Evolutionary conservation across 2,113 vertebrate genomes (phyloP), one percentile per base, ranked within the genome.

Genomic region (Gadus chalcogrammus): DNA sequence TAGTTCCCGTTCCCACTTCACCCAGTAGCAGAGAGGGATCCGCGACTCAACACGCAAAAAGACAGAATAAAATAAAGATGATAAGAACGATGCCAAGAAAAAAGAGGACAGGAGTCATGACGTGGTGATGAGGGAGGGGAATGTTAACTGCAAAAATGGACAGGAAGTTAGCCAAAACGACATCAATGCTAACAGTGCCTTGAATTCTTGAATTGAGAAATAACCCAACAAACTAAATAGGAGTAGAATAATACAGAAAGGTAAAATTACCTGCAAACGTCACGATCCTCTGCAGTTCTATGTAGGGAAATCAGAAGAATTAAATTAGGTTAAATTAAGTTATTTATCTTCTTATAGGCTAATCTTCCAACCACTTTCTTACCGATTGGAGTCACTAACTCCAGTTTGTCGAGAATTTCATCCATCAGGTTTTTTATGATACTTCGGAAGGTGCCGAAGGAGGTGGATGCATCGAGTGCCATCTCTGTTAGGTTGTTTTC

Each of bases 221-320:
- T 13, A 48, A 48, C 42, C 12, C 42, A 48, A 48, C 8, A 9
- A 42, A 42, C 42, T 12, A 12, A 7, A 13, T 62, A 3, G 13
- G 64, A 17, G 0, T 62, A 52, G 13, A 20, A 11, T 20, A 20
- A 13, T 28, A 15, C 3, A 22, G 35, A 0, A 2, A 69, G 56
- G 31, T 28, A 35, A 31, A n/a, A 58, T 6, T 55, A 90, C 89
- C 88, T 86, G 67, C 18, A 74, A 86, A 91, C 59, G 22, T 85
- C 42, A 59, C 20, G 59, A 88, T 5, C 70, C 88, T 85, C 27
- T 5, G 22, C 5, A 87, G 74, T 70, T 91, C 91, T 92, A 74
- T 20, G 11, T 66, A 0, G 2, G 3, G 7, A 77, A 79, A 1
- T 35, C 31, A 35, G 68, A 59, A 73, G 0, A 0, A 18, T 59